Conservation (phyloP, 2,113 vertebrate species). For the Odontesthes bonariensis region DNA sequence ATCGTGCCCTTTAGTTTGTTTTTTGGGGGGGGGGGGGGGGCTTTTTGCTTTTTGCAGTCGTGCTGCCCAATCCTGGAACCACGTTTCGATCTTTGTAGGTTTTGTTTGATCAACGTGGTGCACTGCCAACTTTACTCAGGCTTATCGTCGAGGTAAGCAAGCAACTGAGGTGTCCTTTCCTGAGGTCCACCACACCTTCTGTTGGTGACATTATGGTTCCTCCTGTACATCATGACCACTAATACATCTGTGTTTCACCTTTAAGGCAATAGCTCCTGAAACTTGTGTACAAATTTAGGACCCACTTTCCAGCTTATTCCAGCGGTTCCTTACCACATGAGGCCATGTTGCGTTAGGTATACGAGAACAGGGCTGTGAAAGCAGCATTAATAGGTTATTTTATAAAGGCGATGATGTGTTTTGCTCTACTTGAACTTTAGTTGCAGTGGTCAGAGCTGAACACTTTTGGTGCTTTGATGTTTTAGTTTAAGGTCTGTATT, state of each 20-base stretch:
- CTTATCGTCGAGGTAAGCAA: too few relatives aligned
- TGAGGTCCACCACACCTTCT: too few relatives aligned
- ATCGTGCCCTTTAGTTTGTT: neutral
- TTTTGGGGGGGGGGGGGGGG: too few relatives aligned
- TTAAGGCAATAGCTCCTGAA: neutral
- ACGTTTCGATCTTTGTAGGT: neutral
- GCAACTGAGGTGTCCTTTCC: too few relatives aligned
- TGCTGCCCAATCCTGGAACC: neutral
- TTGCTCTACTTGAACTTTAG: too few relatives aligned
- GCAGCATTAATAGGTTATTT: too few relatives aligned
- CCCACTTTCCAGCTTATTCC: neutral
- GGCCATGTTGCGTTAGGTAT: too few relatives aligned
- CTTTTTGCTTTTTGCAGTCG: neutral
- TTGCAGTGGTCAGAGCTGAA: too few relatives aligned
- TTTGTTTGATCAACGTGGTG: neutral
- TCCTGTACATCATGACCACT: neutral
- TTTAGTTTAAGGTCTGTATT: neutral
- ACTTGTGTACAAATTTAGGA: neutral
- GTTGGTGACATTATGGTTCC: neutral
- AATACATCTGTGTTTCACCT: neutral
- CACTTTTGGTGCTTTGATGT: neutral
- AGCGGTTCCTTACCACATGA: too few relatives aligned
- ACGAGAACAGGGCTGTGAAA: neutral
- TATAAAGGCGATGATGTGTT: too few relatives aligned
- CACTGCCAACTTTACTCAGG: too few relatives aligned